Percentiles rank a stretch among this genome's conserved stretches.
Conservation (phyloP, 2,797 vertebrate species). For the Darevskia mixta region DNA sequence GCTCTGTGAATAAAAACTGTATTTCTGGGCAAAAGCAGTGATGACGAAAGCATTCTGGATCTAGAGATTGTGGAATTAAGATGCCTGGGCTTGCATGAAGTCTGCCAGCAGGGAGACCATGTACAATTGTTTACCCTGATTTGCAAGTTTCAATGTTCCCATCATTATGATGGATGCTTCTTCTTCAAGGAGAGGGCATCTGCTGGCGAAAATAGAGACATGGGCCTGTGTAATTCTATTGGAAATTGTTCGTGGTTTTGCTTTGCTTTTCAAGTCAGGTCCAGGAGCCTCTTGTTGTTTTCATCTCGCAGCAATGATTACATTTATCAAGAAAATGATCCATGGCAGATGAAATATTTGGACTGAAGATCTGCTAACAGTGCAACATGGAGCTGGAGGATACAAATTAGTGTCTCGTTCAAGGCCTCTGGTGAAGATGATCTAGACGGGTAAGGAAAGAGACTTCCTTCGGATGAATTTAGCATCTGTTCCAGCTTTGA, state of each 20-base stretch:
- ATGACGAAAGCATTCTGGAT: background rate
- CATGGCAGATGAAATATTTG: conserved; percentile 11
- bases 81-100: background rate
- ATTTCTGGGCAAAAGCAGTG: background rate
- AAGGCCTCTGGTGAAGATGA: background rate
- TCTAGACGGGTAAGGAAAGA: conserved; percentile 24
- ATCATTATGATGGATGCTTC: conserved; percentile 1
- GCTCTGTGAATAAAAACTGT: background rate
- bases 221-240: background rate
- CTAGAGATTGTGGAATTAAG: background rate
- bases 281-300: background rate
- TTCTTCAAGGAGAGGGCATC: conserved; percentile 14
- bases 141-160: conserved; percentile 1
- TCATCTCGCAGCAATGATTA: background rate
- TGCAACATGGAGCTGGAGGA: background rate
- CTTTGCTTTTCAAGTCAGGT: conserved; percentile 16
- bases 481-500: conserved; percentile 52
- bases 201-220: background rate
- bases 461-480: conserved; percentile 28
- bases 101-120: background rate
- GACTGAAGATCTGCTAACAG: background rate
- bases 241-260: conserved; percentile 10
- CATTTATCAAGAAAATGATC: conserved; percentile 16
- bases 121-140: background rate
- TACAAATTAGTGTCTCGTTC: background rate